Base-by-base conservation (phyloP, 2,888 invertebrate species). In the Patella depressa region DNA sequence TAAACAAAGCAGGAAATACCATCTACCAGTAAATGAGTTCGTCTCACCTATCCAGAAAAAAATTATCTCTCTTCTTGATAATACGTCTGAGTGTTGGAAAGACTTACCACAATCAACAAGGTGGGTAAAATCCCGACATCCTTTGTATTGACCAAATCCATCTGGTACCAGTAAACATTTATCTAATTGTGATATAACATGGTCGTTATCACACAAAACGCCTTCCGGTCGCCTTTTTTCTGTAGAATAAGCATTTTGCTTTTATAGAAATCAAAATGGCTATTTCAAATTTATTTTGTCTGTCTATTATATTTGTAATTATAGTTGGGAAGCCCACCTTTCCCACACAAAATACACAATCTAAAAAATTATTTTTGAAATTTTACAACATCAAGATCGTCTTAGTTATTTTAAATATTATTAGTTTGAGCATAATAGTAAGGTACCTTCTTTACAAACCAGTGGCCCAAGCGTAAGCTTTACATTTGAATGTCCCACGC, bases 121-220 rank as follows among this genome's bases (percentile, higher is more conserved):
- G 29, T 75, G 69, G 14, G 75, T 75, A 24, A 75, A 70, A 19
- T 75, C 75, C 3, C 75, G 65, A 75, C 75, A 75, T 3, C 75
- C 75, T 12, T 53, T 70, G 53, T 34, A 53, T 24, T 71, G 53
- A 15, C 55, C 34, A 70, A 17, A 70, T 5, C 24, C 29, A 45
- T 70, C 53, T 53, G 69, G 70, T 53, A 54, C 70, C 29, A 71
- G 24, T 15, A 75, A n/a, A 45, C 75, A 75, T 19, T 24, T 19
- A 29, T 75, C 70, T 24, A 70, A 70, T 7, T 17, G n/a, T 24
- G 53, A 24, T 11, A 75, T 70, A 17, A 75, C 53, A 15, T 70
- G 54, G 2, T 70, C 75, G 70, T 70, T 70, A 9, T 69, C 24
- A 75, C 75, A 75, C 54, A 75, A 53, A 15, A 75, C 24, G 2